These are phyloP conservation scores for Atherinosoma microstoma DNA, from an alignment of 2,797 vertebrate genomes.

Conservation along the genomic window DNA sequence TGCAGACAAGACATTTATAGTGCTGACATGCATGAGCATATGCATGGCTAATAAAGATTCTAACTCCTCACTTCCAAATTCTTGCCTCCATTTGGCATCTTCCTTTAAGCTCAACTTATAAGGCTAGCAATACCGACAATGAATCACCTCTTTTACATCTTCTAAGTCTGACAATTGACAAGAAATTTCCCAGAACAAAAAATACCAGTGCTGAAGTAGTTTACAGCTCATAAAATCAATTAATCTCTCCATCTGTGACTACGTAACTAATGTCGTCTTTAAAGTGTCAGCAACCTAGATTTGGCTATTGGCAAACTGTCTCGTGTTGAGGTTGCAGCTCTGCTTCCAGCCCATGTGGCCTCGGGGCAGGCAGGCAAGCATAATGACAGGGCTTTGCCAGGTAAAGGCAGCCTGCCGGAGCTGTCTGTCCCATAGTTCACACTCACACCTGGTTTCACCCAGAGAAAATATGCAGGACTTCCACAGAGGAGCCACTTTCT, in stretches of 20 bases:
- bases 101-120: too few species aligned
- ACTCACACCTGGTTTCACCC: constrained; percentile 78
- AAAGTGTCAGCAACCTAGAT: constrained; percentile 16
- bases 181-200: not conserved
- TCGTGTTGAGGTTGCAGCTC: constrained; percentile 9
- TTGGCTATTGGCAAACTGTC: constrained; percentile 11
- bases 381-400: constrained; percentile 73
- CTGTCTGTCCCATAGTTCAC: constrained; percentile 50
- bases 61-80: not conserved
- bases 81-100: not conserved
- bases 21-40: not conserved
- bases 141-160: not conserved
- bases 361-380: constrained; percentile 21
- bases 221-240: not conserved
- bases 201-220: not conserved
- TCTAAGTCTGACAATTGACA: not conserved
- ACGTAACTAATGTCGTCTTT: not conserved
- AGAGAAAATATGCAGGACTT: constrained; percentile 54
- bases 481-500: constrained; percentile 64
- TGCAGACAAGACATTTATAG: constrained; percentile 23
- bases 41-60: not conserved
- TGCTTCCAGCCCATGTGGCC: constrained; percentile 35
- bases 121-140: not conserved
- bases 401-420: constrained; percentile 48
- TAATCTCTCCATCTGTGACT: not conserved